These are phyloP conservation scores for Mactra quadrangularis DNA, from an alignment of 1,140 invertebrate species.

Conservation along the genomic window DNA sequence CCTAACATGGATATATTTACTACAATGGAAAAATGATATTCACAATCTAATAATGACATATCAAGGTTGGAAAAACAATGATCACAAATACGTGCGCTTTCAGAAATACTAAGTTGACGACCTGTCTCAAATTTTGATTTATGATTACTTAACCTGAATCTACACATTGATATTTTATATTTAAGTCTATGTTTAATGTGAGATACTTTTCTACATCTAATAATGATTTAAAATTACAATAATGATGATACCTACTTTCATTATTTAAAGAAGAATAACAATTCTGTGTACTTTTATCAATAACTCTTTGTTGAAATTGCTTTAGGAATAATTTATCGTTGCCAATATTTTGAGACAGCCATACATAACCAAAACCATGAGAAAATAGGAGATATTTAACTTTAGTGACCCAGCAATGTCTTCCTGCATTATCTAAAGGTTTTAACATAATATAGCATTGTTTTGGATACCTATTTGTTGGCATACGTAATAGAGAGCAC, in stretches of 20 bases:
- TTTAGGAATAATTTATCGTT: slow-evolving; percentile 3
- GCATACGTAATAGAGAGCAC: neutral
- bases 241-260: slow-evolving; percentile 23
- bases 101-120: too few species aligned
- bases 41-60: too few species aligned
- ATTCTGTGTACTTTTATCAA: neutral
- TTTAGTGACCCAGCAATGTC: slow-evolving; percentile 13
- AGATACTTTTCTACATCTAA: slow-evolving; percentile 10
- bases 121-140: too few species aligned
- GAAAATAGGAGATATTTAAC: slow-evolving; percentile 13
- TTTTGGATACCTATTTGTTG: slow-evolving; percentile 22
- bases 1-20: too few species aligned
- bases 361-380: slow-evolving; percentile 33
- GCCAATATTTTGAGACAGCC: slow-evolving; percentile 1
- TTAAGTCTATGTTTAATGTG: too few species aligned
- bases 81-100: too few species aligned
- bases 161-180: too few species aligned
- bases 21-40: too few species aligned
- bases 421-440: slow-evolving; percentile 10
- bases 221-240: slow-evolving; percentile 13
- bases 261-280: neutral
- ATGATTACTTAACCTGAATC: too few species aligned
- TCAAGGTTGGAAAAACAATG: too few species aligned
- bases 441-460: slow-evolving; percentile 49
- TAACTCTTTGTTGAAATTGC: neutral